These are phyloP conservation scores for Acrobasis repandana DNA, from an alignment of 2,888 invertebrate genomes.

Conservation along the genomic window DNA sequence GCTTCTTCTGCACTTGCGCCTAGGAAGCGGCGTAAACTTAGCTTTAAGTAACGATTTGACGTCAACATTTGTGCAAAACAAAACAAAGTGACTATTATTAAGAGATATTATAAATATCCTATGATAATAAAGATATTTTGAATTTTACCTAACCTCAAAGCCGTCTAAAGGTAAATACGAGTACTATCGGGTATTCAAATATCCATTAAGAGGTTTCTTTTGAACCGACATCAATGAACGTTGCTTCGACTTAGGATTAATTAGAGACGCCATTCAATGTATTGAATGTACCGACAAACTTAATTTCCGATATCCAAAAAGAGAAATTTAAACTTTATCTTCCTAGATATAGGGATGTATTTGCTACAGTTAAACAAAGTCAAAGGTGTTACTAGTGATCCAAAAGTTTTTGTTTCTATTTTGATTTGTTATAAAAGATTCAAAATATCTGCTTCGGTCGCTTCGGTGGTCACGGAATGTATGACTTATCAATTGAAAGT, in stretches of 20 bases:
- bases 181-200: slow-evolving; percentile 71
- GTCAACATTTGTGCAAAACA: too few relatives aligned
- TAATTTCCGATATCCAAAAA: slow-evolving; percentile 36
- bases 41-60: too few relatives aligned
- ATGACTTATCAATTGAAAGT: slow-evolving; percentile 24
- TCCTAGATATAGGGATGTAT: neutral
- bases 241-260: slow-evolving; percentile 67
- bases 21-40: too few relatives aligned
- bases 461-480: slow-evolving; percentile 31
- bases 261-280: slow-evolving; percentile 68
- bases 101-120: too few relatives aligned
- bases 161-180: slow-evolving; percentile 52
- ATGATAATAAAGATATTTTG: too few relatives aligned
- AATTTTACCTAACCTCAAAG: slow-evolving; percentile 10
- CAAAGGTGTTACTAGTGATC: slow-evolving; percentile 28
- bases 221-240: slow-evolving; percentile 64
- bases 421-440: slow-evolving; percentile 23
- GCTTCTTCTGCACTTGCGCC: too few relatives aligned
- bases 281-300: slow-evolving; percentile 53
- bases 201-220: slow-evolving; percentile 77
- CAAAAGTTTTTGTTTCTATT: slow-evolving; percentile 27
- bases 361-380: neutral
- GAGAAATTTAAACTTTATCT: slow-evolving; percentile 29
- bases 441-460: slow-evolving; percentile 29
- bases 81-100: too few relatives aligned